These are phyloP conservation scores for Todiramphus saurophagus DNA, from an alignment of 2,113 vertebrate genomes.

Conservation along the genomic window DNA sequence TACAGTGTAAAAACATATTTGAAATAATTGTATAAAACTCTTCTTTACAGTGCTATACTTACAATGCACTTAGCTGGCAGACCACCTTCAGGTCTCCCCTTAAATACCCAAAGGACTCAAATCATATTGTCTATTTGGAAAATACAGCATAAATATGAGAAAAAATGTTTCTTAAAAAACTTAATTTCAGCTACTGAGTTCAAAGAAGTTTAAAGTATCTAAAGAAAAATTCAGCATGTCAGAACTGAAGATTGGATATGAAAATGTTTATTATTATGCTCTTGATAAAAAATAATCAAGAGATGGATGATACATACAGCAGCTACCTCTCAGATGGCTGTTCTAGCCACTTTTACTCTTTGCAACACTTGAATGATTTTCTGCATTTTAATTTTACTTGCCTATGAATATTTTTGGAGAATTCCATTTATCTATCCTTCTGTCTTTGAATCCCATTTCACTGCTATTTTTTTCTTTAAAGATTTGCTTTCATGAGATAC, in stretches of 20 bases:
- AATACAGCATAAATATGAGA: not conserved
- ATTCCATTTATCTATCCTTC: not conserved
- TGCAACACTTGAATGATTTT: not conserved
- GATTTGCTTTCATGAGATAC: not conserved
- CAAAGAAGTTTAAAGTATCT: not conserved
- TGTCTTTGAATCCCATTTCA: not conserved
- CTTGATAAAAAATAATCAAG: not conserved
- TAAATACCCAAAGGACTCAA: not conserved
- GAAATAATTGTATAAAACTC: not conserved
- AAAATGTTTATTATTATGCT: not conserved
- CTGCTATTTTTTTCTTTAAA: not conserved
- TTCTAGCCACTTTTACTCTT: not conserved
- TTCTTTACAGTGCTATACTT: not conserved
- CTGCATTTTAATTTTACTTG: not conserved
- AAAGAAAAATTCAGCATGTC: not conserved
- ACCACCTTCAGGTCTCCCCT: not conserved
- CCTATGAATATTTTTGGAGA: not conserved
- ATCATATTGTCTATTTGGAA: not conserved
- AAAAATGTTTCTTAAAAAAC: not conserved
- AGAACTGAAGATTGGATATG: not conserved
- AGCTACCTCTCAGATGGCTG: not conserved
- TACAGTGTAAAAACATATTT: not conserved
- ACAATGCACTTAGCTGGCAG: not conserved
- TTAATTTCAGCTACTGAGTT: not conserved
- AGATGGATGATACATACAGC: not conserved